These are phyloP conservation scores for Dissostichus mawsoni DNA, from an alignment of 2,113 vertebrate genomes.

Conservation along the genomic window DNA sequence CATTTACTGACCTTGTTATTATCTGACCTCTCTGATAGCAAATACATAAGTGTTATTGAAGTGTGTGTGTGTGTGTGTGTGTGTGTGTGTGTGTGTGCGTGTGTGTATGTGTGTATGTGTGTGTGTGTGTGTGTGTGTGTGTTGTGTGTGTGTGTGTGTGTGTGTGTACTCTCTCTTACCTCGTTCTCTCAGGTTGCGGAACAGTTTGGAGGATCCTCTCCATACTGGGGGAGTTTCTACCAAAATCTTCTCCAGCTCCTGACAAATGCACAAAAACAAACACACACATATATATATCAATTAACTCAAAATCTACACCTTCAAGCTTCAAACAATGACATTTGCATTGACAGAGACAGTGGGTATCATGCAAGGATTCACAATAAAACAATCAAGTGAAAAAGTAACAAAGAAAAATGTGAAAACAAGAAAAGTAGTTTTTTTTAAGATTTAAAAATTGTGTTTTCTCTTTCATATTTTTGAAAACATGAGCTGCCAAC, in stretches of 20 bases:
- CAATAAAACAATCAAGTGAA: not conserved
- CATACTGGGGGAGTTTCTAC: constrained; percentile 95
- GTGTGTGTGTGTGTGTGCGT: not conserved
- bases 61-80: not conserved
- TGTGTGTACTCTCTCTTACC: constrained; percentile 77
- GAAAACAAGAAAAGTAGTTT: not conserved
- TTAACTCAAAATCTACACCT: not conserved
- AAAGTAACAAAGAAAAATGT: not conserved
- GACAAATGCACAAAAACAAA: constrained; percentile 29
- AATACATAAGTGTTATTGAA: not conserved
- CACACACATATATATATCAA: constrained; percentile 5
- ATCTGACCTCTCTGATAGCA: constrained; percentile 1
- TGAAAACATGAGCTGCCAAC: not conserved
- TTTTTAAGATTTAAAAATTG: too few relatives aligned
- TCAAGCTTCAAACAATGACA: not conserved
- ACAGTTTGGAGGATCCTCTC: constrained; percentile 97
- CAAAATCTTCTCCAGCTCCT: constrained; percentile 96
- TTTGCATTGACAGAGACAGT: not conserved
- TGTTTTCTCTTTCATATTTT: not conserved
- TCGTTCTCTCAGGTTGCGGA: constrained; percentile 93
- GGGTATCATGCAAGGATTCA: not conserved
- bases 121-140: constrained; percentile 1
- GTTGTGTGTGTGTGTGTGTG: not conserved
- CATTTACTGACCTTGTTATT: constrained; percentile 38
- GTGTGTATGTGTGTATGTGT: not conserved